A percentile compares a stretch with the other conserved stretches of the same genome.
Evolutionary conservation across 2,888 invertebrate genomes (phyloP).

Genomic region (Hypolimnas misippus): DNA sequence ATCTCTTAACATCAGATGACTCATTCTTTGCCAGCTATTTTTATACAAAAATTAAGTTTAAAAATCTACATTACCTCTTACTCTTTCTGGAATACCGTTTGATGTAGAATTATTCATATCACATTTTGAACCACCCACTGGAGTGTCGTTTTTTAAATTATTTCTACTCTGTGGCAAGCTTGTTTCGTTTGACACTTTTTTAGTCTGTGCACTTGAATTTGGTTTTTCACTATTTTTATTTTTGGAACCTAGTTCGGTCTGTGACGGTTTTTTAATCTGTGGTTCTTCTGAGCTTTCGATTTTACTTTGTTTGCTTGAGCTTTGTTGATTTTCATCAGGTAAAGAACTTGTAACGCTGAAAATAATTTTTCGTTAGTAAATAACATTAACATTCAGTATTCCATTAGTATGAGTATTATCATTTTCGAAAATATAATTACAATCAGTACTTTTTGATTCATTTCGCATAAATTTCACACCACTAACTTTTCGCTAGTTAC

Average conservation of each 20-base stretch:
- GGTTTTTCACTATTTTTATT: not conserved
- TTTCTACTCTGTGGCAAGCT: conserved; percentile 19
- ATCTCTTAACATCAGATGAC: not conserved
- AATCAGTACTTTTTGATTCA: no score
- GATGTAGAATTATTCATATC: conserved; percentile 15
- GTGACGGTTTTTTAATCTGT: conserved; percentile 17
- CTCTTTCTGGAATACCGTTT: conserved; percentile 13
- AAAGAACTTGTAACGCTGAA: not conserved
- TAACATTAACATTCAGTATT: no score
- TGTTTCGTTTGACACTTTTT: not conserved
- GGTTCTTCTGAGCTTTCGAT: not conserved
- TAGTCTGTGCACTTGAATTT: conserved; percentile 6
- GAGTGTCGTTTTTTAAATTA: conserved; percentile 7
- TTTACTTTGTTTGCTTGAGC: conserved; percentile 10
- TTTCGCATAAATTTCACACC: no score
- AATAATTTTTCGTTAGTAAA: not conserved
- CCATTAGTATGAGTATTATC: no score
- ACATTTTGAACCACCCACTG: conserved; percentile 11
- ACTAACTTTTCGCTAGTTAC: no score
- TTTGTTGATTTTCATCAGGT: conserved; percentile 4
- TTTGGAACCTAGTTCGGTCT: not conserved
- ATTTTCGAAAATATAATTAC: no score
- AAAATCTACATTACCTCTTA: conserved; percentile 30
- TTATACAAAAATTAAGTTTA: no score
- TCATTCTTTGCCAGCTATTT: no score